Conservation (phyloP, 2,113 vertebrate species). For the Alces alces region DNA sequence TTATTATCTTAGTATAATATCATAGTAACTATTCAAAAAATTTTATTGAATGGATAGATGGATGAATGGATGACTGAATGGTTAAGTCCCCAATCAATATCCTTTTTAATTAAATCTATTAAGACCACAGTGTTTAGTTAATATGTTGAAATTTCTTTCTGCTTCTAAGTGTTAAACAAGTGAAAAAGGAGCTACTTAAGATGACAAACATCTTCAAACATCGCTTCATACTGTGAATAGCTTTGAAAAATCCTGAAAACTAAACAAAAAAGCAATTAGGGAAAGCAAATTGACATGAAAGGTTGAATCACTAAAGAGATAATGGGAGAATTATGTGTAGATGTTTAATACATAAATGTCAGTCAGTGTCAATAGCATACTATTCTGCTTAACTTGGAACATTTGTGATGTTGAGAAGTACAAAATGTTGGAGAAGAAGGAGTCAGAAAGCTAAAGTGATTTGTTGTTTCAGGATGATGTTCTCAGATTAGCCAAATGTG, state of each 20-base stretch:
- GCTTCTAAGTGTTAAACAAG: conserved; percentile 31
- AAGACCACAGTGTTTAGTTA: conserved; percentile 46
- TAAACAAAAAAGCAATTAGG: conserved; percentile 77
- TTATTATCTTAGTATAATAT: conserved; percentile 18
- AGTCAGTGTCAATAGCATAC: conserved; percentile 11
- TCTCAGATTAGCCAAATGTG: conserved; percentile 49
- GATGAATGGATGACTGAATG: conserved; percentile 17
- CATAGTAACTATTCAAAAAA: background rate
- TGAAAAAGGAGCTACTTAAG: conserved; percentile 40
- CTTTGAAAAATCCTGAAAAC: conserved; percentile 59
- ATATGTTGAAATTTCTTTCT: conserved; percentile 37
- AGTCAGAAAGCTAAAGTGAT: conserved; percentile 12
- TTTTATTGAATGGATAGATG: background rate
- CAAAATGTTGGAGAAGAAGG: background rate
- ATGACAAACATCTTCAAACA: conserved; percentile 58
- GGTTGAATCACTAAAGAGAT: conserved; percentile 64
- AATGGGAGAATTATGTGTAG: conserved; percentile 64
- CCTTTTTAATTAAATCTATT: conserved; percentile 48
- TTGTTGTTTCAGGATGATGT: conserved; percentile 36
- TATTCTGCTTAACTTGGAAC: conserved; percentile 6
- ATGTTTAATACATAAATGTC: conserved; percentile 60
- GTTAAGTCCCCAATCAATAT: background rate
- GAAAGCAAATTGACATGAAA: conserved; percentile 73
- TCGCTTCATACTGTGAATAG: conserved; percentile 43
- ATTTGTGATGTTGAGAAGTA: background rate